Percentiles rank a stretch among this genome's conserved stretches.
phyloP scores from a whole-genome alignment of 2,888 invertebrate genomes.

The Phalera bucephala region DNA sequence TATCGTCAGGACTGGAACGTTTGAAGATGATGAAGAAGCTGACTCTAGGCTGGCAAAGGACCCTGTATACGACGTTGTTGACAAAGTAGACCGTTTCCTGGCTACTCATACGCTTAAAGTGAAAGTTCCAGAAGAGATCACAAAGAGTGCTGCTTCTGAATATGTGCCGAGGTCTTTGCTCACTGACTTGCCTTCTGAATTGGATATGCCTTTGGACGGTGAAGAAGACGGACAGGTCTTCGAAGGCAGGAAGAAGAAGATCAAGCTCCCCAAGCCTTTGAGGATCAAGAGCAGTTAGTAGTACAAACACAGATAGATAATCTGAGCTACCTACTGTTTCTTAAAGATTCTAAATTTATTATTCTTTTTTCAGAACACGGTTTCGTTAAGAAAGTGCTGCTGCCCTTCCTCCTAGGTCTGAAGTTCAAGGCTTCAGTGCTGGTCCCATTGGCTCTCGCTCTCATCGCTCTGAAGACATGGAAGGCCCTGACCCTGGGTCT shows the following conservation, averaged over 20 bases:
- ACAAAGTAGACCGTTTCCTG: slow-evolving; percentile 89
- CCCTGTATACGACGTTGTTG: slow-evolving; percentile 84
- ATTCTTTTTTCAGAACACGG: slow-evolving; percentile 86
- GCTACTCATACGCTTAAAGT: slow-evolving; percentile 89
- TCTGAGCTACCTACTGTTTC: not conserved
- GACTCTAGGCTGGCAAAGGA: slow-evolving; percentile 80
- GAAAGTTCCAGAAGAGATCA: slow-evolving; percentile 86
- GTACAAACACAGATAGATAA: not conserved
- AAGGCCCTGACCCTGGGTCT: slow-evolving; percentile 93
- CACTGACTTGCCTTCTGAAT: slow-evolving; percentile 85
- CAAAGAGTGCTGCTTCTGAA: slow-evolving; percentile 80
- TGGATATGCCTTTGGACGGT: slow-evolving; percentile 87
- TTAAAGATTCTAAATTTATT: slow-evolving; percentile 13
- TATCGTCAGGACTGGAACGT: slow-evolving; percentile 85
- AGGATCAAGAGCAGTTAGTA: slow-evolving; percentile 77
- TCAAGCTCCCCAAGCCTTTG: slow-evolving; percentile 78
- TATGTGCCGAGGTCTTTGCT: slow-evolving; percentile 86
- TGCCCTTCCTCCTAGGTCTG: slow-evolving; percentile 92
- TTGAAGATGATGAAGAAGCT: slow-evolving; percentile 60
- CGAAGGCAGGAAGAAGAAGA: slow-evolving; percentile 78
- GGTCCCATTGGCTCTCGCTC: slow-evolving; percentile 90
- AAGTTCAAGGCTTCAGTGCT: slow-evolving; percentile 94
- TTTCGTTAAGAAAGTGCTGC: slow-evolving; percentile 91
- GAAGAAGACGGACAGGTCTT: slow-evolving; percentile 71
- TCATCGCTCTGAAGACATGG: slow-evolving; percentile 95